phyloP scores from a whole-genome alignment of 2,113 vertebrate species.

The Donacobius atricapilla region DNA sequence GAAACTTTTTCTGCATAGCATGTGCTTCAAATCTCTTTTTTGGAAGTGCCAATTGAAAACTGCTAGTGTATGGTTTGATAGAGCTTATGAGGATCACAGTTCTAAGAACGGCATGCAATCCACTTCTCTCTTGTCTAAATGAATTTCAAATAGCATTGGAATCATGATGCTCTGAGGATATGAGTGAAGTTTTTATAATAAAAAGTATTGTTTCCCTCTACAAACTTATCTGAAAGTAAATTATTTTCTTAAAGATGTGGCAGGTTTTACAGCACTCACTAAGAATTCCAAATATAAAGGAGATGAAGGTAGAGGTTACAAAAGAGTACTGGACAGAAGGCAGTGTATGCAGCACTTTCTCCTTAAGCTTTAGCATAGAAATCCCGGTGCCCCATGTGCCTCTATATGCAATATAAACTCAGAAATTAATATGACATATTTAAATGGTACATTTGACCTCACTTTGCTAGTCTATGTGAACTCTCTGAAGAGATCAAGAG shows the following conservation, averaged over 20 bases:
- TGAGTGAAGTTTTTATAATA: neutral
- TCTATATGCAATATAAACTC: neutral
- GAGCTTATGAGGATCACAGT: neutral
- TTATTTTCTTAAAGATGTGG: neutral
- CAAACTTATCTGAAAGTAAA: neutral
- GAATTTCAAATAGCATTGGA: neutral
- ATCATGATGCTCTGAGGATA: neutral
- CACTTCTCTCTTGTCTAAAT: neutral
- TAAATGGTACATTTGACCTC: neutral
- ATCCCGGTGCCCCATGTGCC: neutral
- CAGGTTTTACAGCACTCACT: neutral
- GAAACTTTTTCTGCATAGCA: neutral
- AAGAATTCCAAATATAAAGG: neutral
- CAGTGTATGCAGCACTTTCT: neutral
- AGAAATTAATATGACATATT: neutral
- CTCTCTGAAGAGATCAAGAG: neutral
- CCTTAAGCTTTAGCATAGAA: neutral
- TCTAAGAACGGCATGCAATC: neutral
- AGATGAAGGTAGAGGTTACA: neutral
- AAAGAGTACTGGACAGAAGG: neutral
- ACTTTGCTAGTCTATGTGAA: neutral
- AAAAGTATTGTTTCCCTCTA: neutral
- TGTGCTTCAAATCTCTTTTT: neutral
- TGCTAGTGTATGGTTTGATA: neutral
- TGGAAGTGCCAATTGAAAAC: neutral